phyloP scores from a whole-genome alignment of 2,888 invertebrate genomes.

The Meteorus cinctellus region DNA sequence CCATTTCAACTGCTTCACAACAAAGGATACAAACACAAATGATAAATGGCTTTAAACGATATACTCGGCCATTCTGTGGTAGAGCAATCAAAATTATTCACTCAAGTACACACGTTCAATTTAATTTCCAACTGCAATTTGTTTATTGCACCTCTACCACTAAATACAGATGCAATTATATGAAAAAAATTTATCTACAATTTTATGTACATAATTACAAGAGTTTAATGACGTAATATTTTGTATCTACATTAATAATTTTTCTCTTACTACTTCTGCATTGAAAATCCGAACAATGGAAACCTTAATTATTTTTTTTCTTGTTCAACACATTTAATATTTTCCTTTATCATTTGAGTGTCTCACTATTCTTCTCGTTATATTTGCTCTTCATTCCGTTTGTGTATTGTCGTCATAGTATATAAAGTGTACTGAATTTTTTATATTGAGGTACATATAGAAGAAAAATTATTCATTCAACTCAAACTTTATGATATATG shows the following conservation, averaged over 20 bases:
- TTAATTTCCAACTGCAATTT: background rate
- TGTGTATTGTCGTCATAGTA: background rate
- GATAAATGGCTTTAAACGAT: background rate
- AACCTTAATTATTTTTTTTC: background rate
- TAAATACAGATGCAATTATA: background rate
- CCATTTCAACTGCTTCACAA: background rate
- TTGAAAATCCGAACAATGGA: background rate
- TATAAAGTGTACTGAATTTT: background rate
- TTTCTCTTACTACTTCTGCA: background rate
- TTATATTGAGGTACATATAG: background rate
- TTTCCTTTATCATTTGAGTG: background rate
- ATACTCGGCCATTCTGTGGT: slow-evolving; percentile 1
- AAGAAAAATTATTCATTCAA: background rate
- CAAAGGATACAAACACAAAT: slow-evolving; percentile 1
- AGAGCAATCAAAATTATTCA: background rate
- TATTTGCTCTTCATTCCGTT: background rate
- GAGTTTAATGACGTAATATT: background rate
- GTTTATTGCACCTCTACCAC: background rate
- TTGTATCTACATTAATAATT: background rate
- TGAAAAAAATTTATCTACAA: background rate
- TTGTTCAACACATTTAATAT: no score
- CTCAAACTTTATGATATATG: background rate
- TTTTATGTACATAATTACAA: background rate
- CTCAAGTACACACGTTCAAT: slow-evolving; percentile 4
- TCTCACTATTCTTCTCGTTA: slow-evolving; percentile 1